phyloP scores from a whole-genome alignment of 2,113 vertebrate species.

The Nipponia nippon region DNA sequence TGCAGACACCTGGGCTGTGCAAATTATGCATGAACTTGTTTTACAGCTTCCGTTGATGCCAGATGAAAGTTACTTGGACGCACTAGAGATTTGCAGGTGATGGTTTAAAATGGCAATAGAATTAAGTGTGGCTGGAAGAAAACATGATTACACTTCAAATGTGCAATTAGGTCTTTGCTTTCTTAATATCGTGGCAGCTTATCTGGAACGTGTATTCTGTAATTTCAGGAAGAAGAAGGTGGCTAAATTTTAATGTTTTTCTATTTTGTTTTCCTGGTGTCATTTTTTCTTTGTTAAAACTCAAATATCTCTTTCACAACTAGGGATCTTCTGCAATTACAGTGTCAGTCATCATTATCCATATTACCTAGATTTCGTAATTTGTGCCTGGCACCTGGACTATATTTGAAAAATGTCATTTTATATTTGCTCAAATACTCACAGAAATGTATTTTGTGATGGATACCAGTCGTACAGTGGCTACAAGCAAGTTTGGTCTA shows the following conservation, averaged over 20 bases:
- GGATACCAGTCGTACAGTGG: not conserved
- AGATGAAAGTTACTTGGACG: constrained; percentile 41
- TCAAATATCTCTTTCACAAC: constrained; percentile 31
- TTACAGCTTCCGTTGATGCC: constrained; percentile 41
- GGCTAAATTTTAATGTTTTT: not conserved
- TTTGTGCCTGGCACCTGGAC: constrained; percentile 16
- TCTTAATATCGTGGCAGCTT: not conserved
- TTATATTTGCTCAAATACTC: not conserved
- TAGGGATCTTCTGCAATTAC: constrained; percentile 35
- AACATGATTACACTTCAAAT: not conserved
- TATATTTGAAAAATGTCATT: not conserved
- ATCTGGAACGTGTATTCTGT: not conserved
- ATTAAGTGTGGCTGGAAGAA: not conserved
- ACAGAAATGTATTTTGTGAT: not conserved
- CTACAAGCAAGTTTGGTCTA: not conserved
- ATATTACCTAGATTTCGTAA: constrained; percentile 34
- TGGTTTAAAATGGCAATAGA: not conserved
- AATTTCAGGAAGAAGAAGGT: not conserved
- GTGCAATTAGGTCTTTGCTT: not conserved
- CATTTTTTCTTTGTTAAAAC: not conserved
- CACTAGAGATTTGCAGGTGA: not conserved
- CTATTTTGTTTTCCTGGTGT: not conserved
- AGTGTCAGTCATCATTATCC: constrained; percentile 40
- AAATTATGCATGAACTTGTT: constrained; percentile 9
- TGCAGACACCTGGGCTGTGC: constrained; percentile 64